Conservation (phyloP, 2,113 vertebrate species). For the Malaclemys terrapin region DNA sequence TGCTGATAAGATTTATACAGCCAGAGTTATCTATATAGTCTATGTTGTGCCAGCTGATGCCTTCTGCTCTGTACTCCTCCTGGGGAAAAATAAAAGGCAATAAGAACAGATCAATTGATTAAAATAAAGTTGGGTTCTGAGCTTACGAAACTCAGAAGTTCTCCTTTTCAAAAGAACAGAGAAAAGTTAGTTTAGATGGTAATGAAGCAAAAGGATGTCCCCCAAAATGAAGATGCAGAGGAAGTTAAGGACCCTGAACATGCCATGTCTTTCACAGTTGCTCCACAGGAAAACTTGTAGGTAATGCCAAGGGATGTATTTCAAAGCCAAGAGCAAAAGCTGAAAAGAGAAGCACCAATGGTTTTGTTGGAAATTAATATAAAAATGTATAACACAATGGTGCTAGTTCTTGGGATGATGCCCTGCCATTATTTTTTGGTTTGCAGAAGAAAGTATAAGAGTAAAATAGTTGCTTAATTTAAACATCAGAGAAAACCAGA, state of each 20-base stretch:
- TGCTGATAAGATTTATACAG: constrained; percentile 98
- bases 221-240: background rate
- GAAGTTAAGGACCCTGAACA: too few species aligned
- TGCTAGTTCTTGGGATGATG: background rate
- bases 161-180: background rate
- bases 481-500: accelerated
- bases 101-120: background rate
- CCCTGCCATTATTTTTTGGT: background rate
- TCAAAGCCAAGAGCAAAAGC: background rate
- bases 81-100: constrained; percentile 64
- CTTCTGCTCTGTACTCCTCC: constrained; percentile 96
- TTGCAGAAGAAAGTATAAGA: background rate
- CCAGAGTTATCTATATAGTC: constrained; percentile 97
- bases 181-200: background rate
- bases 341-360: background rate
- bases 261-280: background rate
- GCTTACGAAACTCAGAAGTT: background rate
- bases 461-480: background rate
- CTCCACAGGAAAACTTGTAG: too few species aligned
- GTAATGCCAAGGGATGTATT: background rate
- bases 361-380: background rate
- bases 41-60: constrained; percentile 97
- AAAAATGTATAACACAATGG: background rate
- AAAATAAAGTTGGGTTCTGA: background rate
- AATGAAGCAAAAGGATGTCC: background rate